These are phyloP conservation scores for Halichoerus grypus DNA, from an alignment of 2,113 vertebrate species.

Conservation along the genomic window DNA sequence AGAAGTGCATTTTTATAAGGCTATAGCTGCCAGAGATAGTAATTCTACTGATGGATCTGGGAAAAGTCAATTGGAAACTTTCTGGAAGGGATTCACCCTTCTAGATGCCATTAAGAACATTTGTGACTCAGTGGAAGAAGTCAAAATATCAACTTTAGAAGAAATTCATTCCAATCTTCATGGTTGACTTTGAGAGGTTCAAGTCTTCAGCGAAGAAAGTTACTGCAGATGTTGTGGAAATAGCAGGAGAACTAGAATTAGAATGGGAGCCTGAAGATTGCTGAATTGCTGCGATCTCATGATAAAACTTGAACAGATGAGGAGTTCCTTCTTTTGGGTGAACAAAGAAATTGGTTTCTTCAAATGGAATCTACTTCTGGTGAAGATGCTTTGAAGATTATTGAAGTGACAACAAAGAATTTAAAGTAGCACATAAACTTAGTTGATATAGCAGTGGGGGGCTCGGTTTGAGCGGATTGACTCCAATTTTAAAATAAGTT, in stretches of 20 bases:
- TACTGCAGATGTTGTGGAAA: neutral
- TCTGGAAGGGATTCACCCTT: neutral
- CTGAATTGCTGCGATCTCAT: neutral
- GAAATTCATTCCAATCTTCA: neutral
- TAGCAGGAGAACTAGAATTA: neutral
- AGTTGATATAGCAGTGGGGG: neutral
- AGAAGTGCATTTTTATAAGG: neutral
- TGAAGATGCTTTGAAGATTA: neutral
- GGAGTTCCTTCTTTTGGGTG: neutral
- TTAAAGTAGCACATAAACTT: neutral
- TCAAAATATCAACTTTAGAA: neutral
- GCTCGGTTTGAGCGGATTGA: neutral
- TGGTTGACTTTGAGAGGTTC: neutral
- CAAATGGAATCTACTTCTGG: neutral
- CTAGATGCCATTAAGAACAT: neutral
- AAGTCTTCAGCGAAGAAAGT: neutral
- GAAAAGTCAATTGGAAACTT: neutral
- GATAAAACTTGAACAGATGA: neutral
- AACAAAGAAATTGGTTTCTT: neutral
- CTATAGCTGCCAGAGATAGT: neutral
- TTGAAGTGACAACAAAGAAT: neutral
- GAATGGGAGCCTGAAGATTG: neutral
- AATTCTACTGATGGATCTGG: neutral
- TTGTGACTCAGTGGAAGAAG: neutral
- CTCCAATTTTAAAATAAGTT: neutral